Conservation (phyloP, 1,140 invertebrate species). For the Arctopsyche grandis region DNA sequence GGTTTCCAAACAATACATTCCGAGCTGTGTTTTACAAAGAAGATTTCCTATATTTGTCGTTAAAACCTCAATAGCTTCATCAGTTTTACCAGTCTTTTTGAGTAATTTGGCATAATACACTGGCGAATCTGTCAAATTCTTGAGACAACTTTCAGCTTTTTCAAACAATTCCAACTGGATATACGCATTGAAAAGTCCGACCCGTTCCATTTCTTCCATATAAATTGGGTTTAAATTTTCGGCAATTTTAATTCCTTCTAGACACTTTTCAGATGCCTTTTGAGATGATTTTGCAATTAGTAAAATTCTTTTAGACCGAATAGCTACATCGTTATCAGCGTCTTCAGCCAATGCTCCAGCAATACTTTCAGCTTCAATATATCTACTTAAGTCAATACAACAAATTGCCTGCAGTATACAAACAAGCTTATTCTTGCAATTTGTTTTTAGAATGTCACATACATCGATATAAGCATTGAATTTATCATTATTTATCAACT, state of each 20-base stretch:
- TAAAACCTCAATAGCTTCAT: constrained; percentile 68
- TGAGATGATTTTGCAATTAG: constrained; percentile 36
- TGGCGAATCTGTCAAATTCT: constrained; percentile 57
- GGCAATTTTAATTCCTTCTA: constrained; percentile 38
- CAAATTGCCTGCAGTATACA: neutral
- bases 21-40: constrained; percentile 71
- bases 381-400: constrained; percentile 60
- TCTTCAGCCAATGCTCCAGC: constrained; percentile 62
- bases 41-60: constrained; percentile 62
- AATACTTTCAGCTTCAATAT: constrained; percentile 68
- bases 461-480: neutral
- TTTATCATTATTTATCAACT: neutral
- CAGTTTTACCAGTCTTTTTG: constrained; percentile 65
- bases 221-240: constrained; percentile 14
- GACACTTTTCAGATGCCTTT: constrained; percentile 36
- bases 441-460: neutral
- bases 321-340: constrained; percentile 57
- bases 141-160: constrained; percentile 55
- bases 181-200: constrained; percentile 53
- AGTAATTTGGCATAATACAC: constrained; percentile 59
- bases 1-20: constrained; percentile 74
- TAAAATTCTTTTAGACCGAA: constrained; percentile 40
- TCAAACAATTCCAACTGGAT: constrained; percentile 56
- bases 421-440: neutral
- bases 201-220: constrained; percentile 33